A percentile compares a stretch with the other conserved stretches of the same genome.
Conservation (phyloP, 2,888 invertebrate genomes). For the Exocentrus adspersus region DNA sequence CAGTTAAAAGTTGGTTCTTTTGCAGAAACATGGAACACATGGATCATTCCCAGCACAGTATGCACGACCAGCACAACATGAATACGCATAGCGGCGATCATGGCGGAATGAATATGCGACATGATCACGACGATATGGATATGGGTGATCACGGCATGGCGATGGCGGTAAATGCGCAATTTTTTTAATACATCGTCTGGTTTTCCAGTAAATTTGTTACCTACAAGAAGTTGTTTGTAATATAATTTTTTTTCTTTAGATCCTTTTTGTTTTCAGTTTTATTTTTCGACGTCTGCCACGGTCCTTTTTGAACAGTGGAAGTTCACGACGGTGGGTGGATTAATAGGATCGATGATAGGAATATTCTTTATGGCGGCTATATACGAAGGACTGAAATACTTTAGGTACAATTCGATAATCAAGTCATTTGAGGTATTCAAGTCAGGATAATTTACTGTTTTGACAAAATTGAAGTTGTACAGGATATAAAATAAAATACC, state of each 20-base stretch:
- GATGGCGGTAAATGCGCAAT: slow-evolving; percentile 39
- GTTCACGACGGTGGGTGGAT: slow-evolving; percentile 76
- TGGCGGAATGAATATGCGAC: slow-evolving; percentile 40
- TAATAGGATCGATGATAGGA: slow-evolving; percentile 90
- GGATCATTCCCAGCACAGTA: slow-evolving; percentile 39
- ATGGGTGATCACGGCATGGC: slow-evolving; percentile 22
- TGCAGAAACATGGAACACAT: slow-evolving; percentile 31
- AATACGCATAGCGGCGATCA: slow-evolving; percentile 34
- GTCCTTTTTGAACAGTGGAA: slow-evolving; percentile 88
- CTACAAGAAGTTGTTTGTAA: background rate
- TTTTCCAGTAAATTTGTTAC: too few relatives aligned
- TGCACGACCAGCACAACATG: slow-evolving; percentile 32
- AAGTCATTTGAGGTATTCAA: too few relatives aligned
- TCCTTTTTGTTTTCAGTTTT: slow-evolving; percentile 74
- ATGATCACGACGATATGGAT: slow-evolving; percentile 25
- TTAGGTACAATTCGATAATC: slow-evolving; percentile 64
- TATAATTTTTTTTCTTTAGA: background rate
- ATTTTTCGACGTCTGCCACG: slow-evolving; percentile 80
- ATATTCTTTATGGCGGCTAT: slow-evolving; percentile 92
- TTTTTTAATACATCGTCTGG: too few relatives aligned
- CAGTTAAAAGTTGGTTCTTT: slow-evolving; percentile 2
- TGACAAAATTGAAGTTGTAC: too few relatives aligned
- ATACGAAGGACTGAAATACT: slow-evolving; percentile 96
- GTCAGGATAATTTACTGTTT: too few relatives aligned
- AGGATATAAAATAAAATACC: too few relatives aligned